Evolutionary conservation across 2,888 invertebrate species (phyloP), one percentile per base, ranked within the genome.

Genomic region (Chrysina gloriosa): DNA sequence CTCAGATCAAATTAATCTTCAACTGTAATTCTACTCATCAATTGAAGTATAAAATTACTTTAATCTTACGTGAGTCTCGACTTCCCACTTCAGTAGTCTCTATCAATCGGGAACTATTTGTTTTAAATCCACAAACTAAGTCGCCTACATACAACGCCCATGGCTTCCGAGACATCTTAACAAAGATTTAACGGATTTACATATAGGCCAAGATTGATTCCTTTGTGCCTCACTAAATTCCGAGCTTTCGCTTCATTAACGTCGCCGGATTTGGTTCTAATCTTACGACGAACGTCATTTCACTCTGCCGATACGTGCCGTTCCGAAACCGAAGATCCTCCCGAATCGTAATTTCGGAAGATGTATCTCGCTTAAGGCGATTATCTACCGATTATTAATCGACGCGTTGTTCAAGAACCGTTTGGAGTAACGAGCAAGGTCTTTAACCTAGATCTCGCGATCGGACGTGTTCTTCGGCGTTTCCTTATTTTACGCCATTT

Each of bases 191-290:
- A 16, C n/a, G 45, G 21, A 45, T 45, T 45, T 21, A 21, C 45
- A 45, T 45, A 21, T 45, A 34, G 19, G 19, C 14, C 19, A 21
- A 45, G 9, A 45, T 21, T 21, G 21, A 45, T 45, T 45, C 45
- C 50, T 29, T 27, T 14, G 29, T 16, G 9, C 29, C 14, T 50
- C 50, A 14, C 50, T 29, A 50, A 50, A 50, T 14, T 29, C 14
- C 21, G 14, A 16, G 50, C 16, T 50, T 50, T 29, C 50, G 27
- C 29, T 50, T 50, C 29, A 50, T 50, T 50, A 50, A n/a, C 50
- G 50, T 50, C 29, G 21, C 7, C 29, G 50, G 29, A 50, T 45
- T 45, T 45, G 19, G 19, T 16, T n/a, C 16, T 45, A 45, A 45
- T 45, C n/a, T n/a, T 19, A 3, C 6, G 21, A 19, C 16, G 19